Evolutionary conservation across 2,888 invertebrate species (phyloP).

Genomic region (Tachystola acroxantha): DNA sequence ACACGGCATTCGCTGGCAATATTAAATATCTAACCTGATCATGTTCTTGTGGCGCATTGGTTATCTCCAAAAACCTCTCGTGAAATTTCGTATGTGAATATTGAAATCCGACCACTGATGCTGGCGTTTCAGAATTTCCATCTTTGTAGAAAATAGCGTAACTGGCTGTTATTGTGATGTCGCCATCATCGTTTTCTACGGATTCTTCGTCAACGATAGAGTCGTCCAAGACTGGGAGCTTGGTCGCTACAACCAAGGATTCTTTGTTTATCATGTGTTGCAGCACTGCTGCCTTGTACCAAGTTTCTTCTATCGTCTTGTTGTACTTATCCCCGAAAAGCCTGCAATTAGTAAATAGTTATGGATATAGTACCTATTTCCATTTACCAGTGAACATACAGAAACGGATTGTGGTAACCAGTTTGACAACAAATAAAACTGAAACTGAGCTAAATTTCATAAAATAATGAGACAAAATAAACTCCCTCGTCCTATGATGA

Average conservation of each 20-base stretch:
- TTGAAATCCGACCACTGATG: constrained; percentile 93
- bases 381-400: too few species aligned
- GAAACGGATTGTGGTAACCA: too few species aligned
- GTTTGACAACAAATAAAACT: too few species aligned
- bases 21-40: constrained; percentile 30
- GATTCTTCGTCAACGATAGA: constrained; percentile 44
- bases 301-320: constrained; percentile 91
- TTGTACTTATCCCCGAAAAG: constrained; percentile 87
- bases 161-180: constrained; percentile 86
- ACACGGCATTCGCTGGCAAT: too few species aligned
- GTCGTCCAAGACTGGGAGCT: constrained; percentile 73
- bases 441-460: too few species aligned
- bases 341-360: too few species aligned
- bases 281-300: constrained; percentile 94
- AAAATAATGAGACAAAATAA: too few species aligned
- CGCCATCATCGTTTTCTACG: constrained; percentile 59
- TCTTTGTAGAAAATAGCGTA: constrained; percentile 91
- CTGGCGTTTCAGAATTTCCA: constrained; percentile 86
- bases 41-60: constrained; percentile 32
- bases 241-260: constrained; percentile 88
- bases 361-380: too few species aligned
- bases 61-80: constrained; percentile 83
- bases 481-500: too few species aligned
- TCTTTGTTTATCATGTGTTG: constrained; percentile 88
- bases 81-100: constrained; percentile 85